Conservation (phyloP, 2,797 vertebrate species). For the Pangasius macronema region DNA sequence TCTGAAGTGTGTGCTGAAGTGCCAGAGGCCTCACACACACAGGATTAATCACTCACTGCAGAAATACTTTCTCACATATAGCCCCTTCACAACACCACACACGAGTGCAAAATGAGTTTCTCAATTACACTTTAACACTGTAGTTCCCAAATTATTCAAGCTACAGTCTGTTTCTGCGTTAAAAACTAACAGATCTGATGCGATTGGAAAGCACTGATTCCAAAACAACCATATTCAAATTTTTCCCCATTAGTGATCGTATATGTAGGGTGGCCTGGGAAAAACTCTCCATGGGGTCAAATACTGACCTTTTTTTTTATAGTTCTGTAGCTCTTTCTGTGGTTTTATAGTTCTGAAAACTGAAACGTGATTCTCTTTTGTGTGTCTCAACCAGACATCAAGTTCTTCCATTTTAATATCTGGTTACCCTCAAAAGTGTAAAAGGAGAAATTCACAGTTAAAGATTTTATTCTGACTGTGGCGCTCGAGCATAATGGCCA, state of each 20-base stretch:
- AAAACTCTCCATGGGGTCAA: background rate
- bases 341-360: background rate
- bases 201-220: background rate
- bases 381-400: background rate
- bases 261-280: background rate
- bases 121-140: background rate
- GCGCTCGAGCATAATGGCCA: background rate
- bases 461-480: constrained; percentile 1
- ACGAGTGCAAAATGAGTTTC: background rate
- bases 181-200: background rate
- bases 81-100: background rate
- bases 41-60: constrained; percentile 39
- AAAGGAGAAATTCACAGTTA: background rate
- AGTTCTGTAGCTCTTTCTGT: background rate
- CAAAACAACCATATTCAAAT: background rate
- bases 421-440: background rate
- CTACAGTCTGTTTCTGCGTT: too few species aligned
- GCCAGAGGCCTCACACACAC: constrained; percentile 30
- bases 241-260: background rate
- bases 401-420: background rate
- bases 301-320: background rate
- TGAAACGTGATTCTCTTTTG: background rate
- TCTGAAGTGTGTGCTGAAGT: constrained; percentile 43
- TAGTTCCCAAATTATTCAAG: background rate
- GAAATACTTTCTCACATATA: background rate